These are phyloP conservation scores for human DNA, from an alignment of 2,113 vertebrate genomes.

Conservation along the genomic window GRCh38 chr7:22765501-22766000, in stretches of 20 bases:
- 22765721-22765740: neutral
- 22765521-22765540: neutral
- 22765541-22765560: neutral
- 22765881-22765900: neutral
- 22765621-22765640: neutral
- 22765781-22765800: neutral
- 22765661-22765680: neutral
- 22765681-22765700: neutral
- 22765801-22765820: neutral
- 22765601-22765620: neutral
- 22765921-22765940: neutral
- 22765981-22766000: neutral
- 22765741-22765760: neutral
- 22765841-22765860: neutral
- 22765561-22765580: neutral
- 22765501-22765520: neutral
- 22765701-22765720: neutral
- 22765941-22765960: neutral
- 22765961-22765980: neutral
- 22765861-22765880: neutral
- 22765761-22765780: neutral
- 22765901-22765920: neutral
- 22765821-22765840: neutral
- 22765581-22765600: neutral
- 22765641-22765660: neutral